These are phyloP conservation scores for Zaprionus gabonicus DNA, from an alignment of 1,140 invertebrate species.

Conservation along the genomic window DNA sequence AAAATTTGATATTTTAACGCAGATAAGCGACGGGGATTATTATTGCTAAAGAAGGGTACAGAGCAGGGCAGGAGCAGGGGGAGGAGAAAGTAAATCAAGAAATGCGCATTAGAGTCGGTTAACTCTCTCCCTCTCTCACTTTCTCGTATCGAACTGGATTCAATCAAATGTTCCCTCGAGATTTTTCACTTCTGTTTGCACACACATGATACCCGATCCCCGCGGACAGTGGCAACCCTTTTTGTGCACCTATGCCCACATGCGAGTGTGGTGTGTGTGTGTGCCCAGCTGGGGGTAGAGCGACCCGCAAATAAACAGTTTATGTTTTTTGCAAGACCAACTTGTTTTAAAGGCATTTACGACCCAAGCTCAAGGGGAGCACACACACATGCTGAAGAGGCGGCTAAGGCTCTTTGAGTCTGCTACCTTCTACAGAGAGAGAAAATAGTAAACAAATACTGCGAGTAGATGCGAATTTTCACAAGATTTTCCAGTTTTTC, in stretches of 20 bases:
- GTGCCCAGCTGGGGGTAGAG: slow-evolving; percentile 69
- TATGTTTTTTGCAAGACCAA: slow-evolving; percentile 50
- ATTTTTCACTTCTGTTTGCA: slow-evolving; percentile 74
- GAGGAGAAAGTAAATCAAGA: slow-evolving; percentile 39
- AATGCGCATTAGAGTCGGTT: slow-evolving; percentile 73
- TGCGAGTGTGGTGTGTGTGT: slow-evolving; percentile 26
- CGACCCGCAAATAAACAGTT: slow-evolving; percentile 80
- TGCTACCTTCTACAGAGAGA: neutral
- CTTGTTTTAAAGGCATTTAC: slow-evolving; percentile 26
- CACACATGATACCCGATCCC: slow-evolving; percentile 64
- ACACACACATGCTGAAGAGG: neutral
- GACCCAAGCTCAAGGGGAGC: neutral
- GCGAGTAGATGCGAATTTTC: no score
- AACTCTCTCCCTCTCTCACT: slow-evolving; percentile 38
- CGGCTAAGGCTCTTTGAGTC: neutral
- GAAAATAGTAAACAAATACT: neutral
- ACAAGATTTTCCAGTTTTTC: neutral
- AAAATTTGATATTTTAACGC: slow-evolving; percentile 75
- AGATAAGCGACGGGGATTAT: slow-evolving; percentile 63
- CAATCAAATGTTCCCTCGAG: slow-evolving; percentile 80
- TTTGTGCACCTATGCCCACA: slow-evolving; percentile 13
- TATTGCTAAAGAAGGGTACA: slow-evolving; percentile 7
- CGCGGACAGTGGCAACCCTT: slow-evolving; percentile 60
- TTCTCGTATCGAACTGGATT: slow-evolving; percentile 45
- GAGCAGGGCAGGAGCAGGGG: neutral